Evolutionary conservation across 2,888 invertebrate genomes (phyloP).

Genomic region (Drymonia ruficornis): DNA sequence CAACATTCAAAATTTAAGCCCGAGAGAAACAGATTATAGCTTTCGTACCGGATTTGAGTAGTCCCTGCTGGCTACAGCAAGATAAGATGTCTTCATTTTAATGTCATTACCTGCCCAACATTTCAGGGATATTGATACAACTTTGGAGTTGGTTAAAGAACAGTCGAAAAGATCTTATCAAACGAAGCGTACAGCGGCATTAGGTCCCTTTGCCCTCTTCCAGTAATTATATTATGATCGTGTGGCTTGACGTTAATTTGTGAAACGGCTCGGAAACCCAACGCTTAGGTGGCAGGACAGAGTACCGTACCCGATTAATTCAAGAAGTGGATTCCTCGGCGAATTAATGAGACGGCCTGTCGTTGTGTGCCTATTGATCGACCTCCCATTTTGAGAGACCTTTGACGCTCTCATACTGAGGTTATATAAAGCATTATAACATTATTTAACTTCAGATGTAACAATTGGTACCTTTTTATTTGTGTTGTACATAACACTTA

Average conservation of each 20-base stretch:
- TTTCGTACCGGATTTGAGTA: too few species aligned
- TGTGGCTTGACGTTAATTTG: conserved; percentile 72
- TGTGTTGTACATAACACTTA: too few species aligned
- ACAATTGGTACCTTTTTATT: too few species aligned
- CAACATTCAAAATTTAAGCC: too few species aligned
- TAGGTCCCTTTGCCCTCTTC: conserved; percentile 31
- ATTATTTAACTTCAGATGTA: too few species aligned
- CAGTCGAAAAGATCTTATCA: conserved; percentile 38
- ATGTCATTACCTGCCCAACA: neutral
- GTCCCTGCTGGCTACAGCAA: too few species aligned
- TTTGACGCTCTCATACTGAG: neutral
- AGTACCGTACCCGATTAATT: conserved; percentile 70
- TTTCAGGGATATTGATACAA: neutral
- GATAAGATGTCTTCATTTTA: too few species aligned
- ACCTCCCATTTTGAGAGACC: conserved; percentile 33
- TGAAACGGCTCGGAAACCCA: conserved; percentile 75
- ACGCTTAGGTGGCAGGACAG: conserved; percentile 62
- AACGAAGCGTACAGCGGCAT: conserved; percentile 38
- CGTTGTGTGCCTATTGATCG: conserved; percentile 66
- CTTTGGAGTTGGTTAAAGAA: neutral
- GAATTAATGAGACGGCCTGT: conserved; percentile 66
- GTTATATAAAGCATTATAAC: too few species aligned
- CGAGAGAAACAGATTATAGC: too few species aligned
- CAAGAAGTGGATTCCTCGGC: conserved; percentile 69
- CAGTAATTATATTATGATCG: conserved; percentile 53